A percentile compares a stretch with the other conserved stretches of the same genome.
These are phyloP conservation scores for Mobula hypostoma DNA, from an alignment of 2,113 vertebrate genomes.

Conservation along the genomic window DNA sequence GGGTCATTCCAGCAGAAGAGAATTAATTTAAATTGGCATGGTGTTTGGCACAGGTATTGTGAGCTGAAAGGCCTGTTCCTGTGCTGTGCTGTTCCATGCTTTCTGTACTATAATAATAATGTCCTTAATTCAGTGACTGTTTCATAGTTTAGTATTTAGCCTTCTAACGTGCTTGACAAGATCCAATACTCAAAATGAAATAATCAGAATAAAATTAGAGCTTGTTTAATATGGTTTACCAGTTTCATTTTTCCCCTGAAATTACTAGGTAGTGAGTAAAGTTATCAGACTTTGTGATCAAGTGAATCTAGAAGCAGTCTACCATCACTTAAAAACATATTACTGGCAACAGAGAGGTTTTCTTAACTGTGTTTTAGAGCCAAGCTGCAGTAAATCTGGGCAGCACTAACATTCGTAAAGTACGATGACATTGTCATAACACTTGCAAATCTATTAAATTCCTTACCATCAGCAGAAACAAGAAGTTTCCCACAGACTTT, in stretches of 20 bases:
- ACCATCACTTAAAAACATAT: neutral
- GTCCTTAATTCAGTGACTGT: neutral
- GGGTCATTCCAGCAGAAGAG: too few relatives aligned
- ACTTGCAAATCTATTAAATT: neutral
- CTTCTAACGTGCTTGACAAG: neutral
- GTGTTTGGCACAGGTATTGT: too few relatives aligned
- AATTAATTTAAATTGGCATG: too few relatives aligned
- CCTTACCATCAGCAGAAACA: neutral
- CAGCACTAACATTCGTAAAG: neutral
- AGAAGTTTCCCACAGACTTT: neutral
- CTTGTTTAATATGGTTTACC: neutral
- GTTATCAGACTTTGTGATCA: neutral
- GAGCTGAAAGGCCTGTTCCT: too few relatives aligned
- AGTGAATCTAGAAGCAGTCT: neutral
- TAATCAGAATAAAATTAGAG: neutral
- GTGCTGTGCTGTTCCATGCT: too few relatives aligned
- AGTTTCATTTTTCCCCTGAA: neutral
- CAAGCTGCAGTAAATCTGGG: neutral
- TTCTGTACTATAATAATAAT: neutral
- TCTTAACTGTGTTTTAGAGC: neutral
- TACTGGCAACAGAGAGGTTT: neutral
- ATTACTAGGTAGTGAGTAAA: neutral
- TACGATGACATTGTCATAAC: neutral
- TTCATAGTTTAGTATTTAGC: neutral
- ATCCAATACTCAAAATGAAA: neutral